A percentile compares a stretch with the other conserved stretches of the same genome.
phyloP scores from a whole-genome alignment of 1,140 invertebrate species.

The Bombus polaris region DNA sequence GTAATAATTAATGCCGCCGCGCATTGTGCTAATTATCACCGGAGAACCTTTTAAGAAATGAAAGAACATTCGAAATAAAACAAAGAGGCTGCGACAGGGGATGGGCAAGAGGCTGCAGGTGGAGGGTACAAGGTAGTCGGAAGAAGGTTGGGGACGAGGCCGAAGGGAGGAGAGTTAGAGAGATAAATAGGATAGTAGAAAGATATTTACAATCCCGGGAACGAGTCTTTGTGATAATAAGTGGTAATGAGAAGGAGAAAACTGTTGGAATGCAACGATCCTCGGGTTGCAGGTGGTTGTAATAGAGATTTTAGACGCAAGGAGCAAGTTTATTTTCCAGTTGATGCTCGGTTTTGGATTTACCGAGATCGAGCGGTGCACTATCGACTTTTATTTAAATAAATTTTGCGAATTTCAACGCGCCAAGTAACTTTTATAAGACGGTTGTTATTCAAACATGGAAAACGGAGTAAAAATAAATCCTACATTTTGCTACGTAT shows the following conservation, averaged over 20 bases:
- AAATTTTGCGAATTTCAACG: not conserved
- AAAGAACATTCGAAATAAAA: constrained; percentile 84
- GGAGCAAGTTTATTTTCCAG: not conserved
- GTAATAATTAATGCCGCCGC: constrained; percentile 84
- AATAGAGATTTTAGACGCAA: not conserved
- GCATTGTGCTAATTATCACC: constrained; percentile 84
- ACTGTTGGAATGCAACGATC: not conserved
- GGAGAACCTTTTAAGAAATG: constrained; percentile 85
- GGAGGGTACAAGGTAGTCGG: constrained; percentile 15
- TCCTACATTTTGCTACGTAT: no score
- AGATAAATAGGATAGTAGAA: constrained; percentile 44
- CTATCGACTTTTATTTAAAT: no score
- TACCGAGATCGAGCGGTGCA: not conserved
- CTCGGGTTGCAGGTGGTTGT: constrained; percentile 1
- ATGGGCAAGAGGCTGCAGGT: constrained; percentile 15
- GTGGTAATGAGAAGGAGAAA: constrained; percentile 28
- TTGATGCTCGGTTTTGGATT: not conserved
- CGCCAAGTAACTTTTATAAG: not conserved
- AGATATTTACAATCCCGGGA: constrained; percentile 48
- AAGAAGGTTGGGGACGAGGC: not conserved
- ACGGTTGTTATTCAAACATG: not conserved
- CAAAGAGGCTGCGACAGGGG: constrained; percentile 53
- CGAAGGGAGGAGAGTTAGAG: not conserved
- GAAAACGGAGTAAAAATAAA: not conserved
- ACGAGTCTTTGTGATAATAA: constrained; percentile 26